Conservation (phyloP, 1,140 invertebrate species). For the Drosophila simulans region DNA sequence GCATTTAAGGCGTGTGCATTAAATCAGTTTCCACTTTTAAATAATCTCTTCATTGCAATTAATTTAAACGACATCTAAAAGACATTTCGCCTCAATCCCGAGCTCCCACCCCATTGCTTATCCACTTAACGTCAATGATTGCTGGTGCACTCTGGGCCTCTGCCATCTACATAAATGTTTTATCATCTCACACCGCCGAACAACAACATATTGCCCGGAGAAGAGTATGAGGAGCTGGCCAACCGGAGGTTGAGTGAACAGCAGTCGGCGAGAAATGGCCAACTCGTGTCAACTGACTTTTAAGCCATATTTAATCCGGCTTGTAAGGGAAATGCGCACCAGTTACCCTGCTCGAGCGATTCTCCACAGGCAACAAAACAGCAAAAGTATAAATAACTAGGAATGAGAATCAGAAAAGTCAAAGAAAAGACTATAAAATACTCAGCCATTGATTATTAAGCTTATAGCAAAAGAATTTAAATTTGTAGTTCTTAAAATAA, state of each 20-base stretch:
- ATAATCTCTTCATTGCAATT: constrained; percentile 57
- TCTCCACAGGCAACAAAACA: constrained; percentile 24
- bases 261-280: constrained; percentile 69
- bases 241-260: constrained; percentile 16
- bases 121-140: constrained; percentile 74
- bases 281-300: constrained; percentile 82
- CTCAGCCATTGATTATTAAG: neutral
- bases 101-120: constrained; percentile 6
- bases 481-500: too few relatives aligned
- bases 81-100: constrained; percentile 47
- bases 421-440: neutral
- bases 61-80: constrained; percentile 77
- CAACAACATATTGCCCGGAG: constrained; percentile 43
- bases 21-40: constrained; percentile 30
- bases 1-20: constrained; percentile 14
- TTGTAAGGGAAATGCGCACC: constrained; percentile 68
- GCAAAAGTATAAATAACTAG: constrained; percentile 41
- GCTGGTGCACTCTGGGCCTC: constrained; percentile 41
- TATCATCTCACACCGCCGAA: constrained; percentile 74
- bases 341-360: constrained; percentile 29
- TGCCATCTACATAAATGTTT: constrained; percentile 78
- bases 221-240: constrained; percentile 5
- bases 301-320: constrained; percentile 80
- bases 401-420: neutral
- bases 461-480: too few relatives aligned